Percentiles rank a stretch among this genome's conserved stretches.
These are phyloP conservation scores for Coregonus sp. DNA, from an alignment of 2,797 vertebrate genomes.

Conservation along the genomic window DNA sequence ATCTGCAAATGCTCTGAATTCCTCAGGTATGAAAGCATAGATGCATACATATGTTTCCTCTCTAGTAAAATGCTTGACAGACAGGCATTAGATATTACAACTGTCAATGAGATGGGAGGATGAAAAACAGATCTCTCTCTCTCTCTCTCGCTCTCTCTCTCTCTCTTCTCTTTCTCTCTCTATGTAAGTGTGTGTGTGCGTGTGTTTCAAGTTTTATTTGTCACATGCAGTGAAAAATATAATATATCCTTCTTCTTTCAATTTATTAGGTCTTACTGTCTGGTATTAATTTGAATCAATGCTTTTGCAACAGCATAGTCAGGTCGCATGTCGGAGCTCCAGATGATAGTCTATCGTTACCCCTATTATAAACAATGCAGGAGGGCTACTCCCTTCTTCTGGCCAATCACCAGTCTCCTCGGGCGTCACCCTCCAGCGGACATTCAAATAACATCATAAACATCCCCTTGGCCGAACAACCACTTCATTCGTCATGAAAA, in stretches of 20 bases:
- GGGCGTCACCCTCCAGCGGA: too few species aligned
- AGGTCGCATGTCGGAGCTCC: too few species aligned
- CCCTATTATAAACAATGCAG: too few species aligned
- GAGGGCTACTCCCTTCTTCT: too few species aligned
- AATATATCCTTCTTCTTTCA: neutral
- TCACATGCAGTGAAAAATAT: neutral
- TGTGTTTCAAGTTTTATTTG: neutral
- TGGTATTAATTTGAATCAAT: neutral
- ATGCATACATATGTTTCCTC: constrained; percentile 18
- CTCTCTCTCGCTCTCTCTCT: neutral
- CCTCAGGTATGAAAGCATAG: constrained; percentile 13
- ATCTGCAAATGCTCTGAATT: constrained; percentile 3
- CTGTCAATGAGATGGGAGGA: neutral
- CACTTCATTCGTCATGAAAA: too few species aligned
- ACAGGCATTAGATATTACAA: constrained; percentile 3
- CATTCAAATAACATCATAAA: too few species aligned
- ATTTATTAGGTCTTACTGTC: neutral
- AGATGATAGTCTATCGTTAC: too few species aligned
- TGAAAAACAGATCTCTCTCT: neutral
- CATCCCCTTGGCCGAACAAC: too few species aligned
- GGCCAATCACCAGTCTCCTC: too few species aligned
- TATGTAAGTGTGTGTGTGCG: neutral
- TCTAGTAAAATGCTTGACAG: constrained; percentile 7
- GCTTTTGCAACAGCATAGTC: too few species aligned
- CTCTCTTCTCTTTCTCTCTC: constrained; percentile 3